Conservation (phyloP, 2,113 vertebrate genomes). For the Ploceus nigricollis region DNA sequence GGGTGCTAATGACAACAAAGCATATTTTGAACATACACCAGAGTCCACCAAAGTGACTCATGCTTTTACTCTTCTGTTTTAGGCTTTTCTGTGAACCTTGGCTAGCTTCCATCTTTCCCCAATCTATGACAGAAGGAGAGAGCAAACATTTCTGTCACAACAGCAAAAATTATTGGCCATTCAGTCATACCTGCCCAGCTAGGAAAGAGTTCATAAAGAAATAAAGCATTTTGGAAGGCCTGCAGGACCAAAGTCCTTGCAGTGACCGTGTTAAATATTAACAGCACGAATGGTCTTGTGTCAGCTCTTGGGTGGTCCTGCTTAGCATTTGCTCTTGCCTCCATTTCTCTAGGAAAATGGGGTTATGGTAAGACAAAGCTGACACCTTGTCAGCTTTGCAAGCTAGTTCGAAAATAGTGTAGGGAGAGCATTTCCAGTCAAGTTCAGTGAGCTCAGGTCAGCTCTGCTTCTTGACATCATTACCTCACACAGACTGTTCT, state of each 20-base stretch:
- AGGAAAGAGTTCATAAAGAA: neutral
- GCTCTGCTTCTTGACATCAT: neutral
- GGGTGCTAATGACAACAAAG: neutral
- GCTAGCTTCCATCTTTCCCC: neutral
- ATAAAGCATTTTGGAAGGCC: neutral
- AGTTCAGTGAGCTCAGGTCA: neutral
- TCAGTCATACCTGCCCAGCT: neutral
- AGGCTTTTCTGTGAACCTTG: neutral
- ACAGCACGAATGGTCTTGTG: fast-evolving
- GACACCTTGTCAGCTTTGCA: neutral
- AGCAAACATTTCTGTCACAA: neutral
- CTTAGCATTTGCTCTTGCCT: neutral
- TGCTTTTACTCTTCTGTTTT: neutral
- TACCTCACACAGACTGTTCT: neutral
- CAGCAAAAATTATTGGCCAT: neutral
- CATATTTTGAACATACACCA: fast-evolving
- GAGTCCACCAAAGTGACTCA: neutral
- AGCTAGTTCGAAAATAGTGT: neutral
- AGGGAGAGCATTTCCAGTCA: neutral
- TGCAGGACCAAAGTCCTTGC: neutral
- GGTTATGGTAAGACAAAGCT: neutral
- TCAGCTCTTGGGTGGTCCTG: neutral
- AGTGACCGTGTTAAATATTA: neutral
- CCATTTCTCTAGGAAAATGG: neutral
- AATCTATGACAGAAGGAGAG: neutral